Evolutionary conservation across 30 jellyfish, hydroid and myxozoan genomes (phyloP).

Genomic region (Turritopsis dohrnii): DNA sequence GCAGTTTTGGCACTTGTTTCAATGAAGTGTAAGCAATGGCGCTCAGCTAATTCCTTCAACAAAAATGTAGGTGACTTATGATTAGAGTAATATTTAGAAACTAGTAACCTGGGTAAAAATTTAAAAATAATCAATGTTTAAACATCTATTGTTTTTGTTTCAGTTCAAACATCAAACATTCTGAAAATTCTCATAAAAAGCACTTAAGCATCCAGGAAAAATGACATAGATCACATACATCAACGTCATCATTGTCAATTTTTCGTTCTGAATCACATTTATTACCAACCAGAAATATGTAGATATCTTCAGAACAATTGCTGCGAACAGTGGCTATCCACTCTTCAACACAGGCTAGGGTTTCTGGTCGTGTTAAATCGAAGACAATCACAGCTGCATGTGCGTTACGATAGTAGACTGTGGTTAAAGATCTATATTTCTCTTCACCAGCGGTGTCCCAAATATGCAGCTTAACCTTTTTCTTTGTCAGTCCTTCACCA

Average conservation of each 20-base stretch:
- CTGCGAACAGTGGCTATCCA: slow-evolving; percentile 9
- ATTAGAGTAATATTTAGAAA: no score
- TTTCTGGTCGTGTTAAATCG: slow-evolving; percentile 23
- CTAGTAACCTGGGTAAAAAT: no score
- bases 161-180: no score
- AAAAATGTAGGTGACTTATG: background rate
- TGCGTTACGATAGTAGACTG: slow-evolving; percentile 40
- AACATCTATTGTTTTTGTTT: no score
- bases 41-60: slow-evolving; percentile 19
- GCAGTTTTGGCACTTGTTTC: slow-evolving; percentile 28
- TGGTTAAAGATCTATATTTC: slow-evolving; percentile 12
- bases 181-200: no score
- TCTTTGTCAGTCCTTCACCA: background rate
- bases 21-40: background rate
- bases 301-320: slow-evolving; percentile 18
- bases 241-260: slow-evolving; percentile 10
- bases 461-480: slow-evolving; percentile 11
- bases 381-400: slow-evolving; percentile 37
- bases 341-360: background rate
- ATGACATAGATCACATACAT: slow-evolving; percentile 26
- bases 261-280: slow-evolving; percentile 29
- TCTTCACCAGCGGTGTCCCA: slow-evolving; percentile 54
- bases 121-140: no score
- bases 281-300: slow-evolving; percentile 32
- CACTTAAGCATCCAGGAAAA: no score